Evolutionary conservation across 2,888 invertebrate genomes (phyloP).

Genomic region (Cephus pulcher): DNA sequence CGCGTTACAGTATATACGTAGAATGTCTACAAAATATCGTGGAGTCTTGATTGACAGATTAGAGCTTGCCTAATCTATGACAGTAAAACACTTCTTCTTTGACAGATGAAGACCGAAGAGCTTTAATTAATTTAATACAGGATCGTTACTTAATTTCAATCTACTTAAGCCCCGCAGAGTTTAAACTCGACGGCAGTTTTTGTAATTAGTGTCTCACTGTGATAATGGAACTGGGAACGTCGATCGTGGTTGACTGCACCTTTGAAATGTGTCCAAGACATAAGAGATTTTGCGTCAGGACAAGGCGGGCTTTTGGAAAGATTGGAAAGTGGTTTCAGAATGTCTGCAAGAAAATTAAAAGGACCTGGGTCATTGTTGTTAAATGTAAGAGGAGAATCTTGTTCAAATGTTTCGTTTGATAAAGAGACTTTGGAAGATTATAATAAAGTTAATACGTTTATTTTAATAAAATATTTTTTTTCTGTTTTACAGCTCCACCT

Average conservation of each 20-base stretch:
- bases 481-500: constrained; percentile 76
- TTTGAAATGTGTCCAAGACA: constrained; percentile 27
- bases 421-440: background rate
- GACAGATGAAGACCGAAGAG: background rate
- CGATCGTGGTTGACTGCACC: constrained; percentile 41
- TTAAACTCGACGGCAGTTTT: background rate
- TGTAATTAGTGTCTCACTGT: background rate
- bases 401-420: background rate
- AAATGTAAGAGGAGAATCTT: constrained; percentile 40
- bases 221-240: background rate
- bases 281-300: constrained; percentile 41
- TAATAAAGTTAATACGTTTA: background rate
- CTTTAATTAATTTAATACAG: background rate
- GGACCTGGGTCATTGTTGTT: constrained; percentile 28
- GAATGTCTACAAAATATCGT: constrained; percentile 37
- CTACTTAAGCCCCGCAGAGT: background rate
- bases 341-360: constrained; percentile 46
- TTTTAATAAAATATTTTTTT: background rate
- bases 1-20: constrained; percentile 28
- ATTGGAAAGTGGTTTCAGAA: constrained; percentile 54
- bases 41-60: constrained; percentile 10
- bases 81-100: background rate
- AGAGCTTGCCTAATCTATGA: background rate
- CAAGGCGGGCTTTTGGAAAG: constrained; percentile 44
- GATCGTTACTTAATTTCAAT: background rate